Conservation (phyloP, 2,797 vertebrate genomes). For the Sorex maritimensis region DNA sequence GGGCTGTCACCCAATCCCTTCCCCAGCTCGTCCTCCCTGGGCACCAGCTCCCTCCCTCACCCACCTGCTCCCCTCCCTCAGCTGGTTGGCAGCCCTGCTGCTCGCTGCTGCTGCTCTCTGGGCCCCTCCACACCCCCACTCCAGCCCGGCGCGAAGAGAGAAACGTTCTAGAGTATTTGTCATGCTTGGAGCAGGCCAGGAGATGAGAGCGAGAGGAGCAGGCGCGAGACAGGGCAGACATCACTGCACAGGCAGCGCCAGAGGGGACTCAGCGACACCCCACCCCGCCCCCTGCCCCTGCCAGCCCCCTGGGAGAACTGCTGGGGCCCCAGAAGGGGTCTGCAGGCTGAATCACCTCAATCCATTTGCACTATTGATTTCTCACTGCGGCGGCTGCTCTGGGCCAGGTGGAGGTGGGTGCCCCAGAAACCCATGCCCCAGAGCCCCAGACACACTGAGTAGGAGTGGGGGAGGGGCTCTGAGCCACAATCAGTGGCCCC, state of each 20-base stretch:
- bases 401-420: slow-evolving; percentile 62
- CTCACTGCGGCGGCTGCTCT: slow-evolving; percentile 75
- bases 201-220: background rate
- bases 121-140: slow-evolving; percentile 66
- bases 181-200: slow-evolving; percentile 70
- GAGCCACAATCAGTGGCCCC: slow-evolving; percentile 7
- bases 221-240: too few species aligned
- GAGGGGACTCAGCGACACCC: slow-evolving; percentile 50
- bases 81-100: slow-evolving; percentile 74
- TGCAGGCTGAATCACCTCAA: slow-evolving; percentile 75
- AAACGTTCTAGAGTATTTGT: slow-evolving; percentile 73
- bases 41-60: slow-evolving; percentile 36
- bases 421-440: slow-evolving; percentile 81
- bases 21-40: slow-evolving; percentile 28
- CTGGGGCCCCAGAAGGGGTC: slow-evolving; percentile 72
- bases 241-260: background rate
- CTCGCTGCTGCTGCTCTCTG: slow-evolving; percentile 62
- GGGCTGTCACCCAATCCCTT: slow-evolving; percentile 84
- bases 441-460: slow-evolving; percentile 55
- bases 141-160: slow-evolving; percentile 74
- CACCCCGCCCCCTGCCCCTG: background rate
- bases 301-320: slow-evolving; percentile 62
- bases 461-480: slow-evolving; percentile 57
- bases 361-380: slow-evolving; percentile 90
- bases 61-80: slow-evolving; percentile 76